Percentiles rank a stretch among this genome's conserved stretches.
Evolutionary conservation across 2,888 invertebrate species (phyloP).

Genomic region (Luffia ferchaultella): DNA sequence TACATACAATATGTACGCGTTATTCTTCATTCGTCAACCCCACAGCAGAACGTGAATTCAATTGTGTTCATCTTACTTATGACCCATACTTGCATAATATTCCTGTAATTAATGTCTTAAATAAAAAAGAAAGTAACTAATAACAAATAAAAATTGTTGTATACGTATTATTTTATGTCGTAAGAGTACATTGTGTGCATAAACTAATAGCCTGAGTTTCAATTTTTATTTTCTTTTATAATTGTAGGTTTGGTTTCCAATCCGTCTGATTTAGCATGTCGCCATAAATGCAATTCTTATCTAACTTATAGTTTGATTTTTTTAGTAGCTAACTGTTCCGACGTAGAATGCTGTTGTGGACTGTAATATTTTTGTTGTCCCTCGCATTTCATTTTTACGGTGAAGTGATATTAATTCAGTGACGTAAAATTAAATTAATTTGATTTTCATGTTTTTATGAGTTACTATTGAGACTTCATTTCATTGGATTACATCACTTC

Average conservation of each 20-base stretch:
- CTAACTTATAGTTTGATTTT: neutral
- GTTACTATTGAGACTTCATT: conserved; percentile 6
- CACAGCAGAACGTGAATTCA: too few species aligned
- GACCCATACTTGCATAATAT: too few species aligned
- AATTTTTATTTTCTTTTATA: conserved; percentile 27
- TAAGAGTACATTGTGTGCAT: neutral
- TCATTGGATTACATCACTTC: conserved; percentile 16
- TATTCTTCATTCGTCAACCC: too few species aligned
- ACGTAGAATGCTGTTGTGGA: conserved; percentile 32
- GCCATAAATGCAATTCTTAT: neutral
- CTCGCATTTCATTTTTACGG: conserved; percentile 17
- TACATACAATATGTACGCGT: too few species aligned
- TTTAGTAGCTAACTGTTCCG: neutral
- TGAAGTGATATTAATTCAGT: neutral
- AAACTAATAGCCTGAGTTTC: conserved; percentile 47
- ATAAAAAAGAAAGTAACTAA: too few species aligned
- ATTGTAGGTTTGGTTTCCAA: conserved; percentile 28
- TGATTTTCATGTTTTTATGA: conserved; percentile 6
- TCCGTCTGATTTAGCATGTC: conserved; percentile 11
- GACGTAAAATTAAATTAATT: neutral
- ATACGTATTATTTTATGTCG: too few species aligned
- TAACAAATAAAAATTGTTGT: too few species aligned
- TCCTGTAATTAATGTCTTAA: too few species aligned
- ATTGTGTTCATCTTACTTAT: too few species aligned
- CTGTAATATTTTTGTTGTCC: conserved; percentile 22